Percentiles rank a stretch among this genome's conserved stretches.
Conservation (phyloP, 2,797 vertebrate species). For the Uromys caudimaculatus region DNA sequence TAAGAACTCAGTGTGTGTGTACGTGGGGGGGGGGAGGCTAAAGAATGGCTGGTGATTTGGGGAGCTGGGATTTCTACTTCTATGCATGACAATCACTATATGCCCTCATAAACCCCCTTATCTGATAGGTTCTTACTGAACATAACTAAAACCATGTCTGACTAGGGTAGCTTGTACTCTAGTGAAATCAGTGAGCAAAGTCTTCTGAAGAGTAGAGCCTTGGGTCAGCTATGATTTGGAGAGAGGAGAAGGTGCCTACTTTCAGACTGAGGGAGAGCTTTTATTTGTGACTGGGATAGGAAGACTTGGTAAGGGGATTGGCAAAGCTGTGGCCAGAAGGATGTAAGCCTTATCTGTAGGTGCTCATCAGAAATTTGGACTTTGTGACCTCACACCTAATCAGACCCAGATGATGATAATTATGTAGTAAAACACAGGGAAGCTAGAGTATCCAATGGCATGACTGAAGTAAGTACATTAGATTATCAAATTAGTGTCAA, state of each 20-base stretch:
- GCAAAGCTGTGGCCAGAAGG: neutral
- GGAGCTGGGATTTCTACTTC: neutral
- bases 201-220: neutral
- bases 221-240: neutral
- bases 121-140: neutral
- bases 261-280: neutral
- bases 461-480: neutral
- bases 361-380: neutral
- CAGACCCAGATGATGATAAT: neutral
- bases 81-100: neutral
- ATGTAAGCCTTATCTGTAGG: neutral
- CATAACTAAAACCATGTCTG: neutral
- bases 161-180: neutral
- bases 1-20: neutral
- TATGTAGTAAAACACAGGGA: neutral
- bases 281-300: neutral
- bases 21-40: neutral
- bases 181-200: neutral
- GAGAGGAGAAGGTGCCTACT: neutral
- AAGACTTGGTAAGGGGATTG: neutral
- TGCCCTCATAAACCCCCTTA: neutral
- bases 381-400: neutral
- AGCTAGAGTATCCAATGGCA: neutral
- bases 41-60: neutral
- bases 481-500: neutral